Evolutionary conservation across 37 sponge, comb jelly and placozoan species (phyloP).

Genomic region (Cladorhizidae sp.): DNA sequence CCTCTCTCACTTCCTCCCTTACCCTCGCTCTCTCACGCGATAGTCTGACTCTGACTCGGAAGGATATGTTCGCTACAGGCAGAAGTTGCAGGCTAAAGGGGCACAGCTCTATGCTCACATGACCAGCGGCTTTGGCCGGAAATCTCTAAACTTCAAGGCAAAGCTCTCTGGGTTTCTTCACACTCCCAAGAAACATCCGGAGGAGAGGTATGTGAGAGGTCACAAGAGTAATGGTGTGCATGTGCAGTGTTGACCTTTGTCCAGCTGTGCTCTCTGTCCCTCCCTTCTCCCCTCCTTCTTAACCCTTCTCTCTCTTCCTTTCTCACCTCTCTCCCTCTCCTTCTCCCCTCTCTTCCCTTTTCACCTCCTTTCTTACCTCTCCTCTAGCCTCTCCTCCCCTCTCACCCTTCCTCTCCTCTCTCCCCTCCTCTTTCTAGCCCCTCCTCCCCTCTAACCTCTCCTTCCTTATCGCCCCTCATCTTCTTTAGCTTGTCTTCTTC

Average conservation of each 20-base stretch:
- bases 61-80: conserved; percentile 25
- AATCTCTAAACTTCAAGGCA: conserved; percentile 42
- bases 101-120: conserved; percentile 57
- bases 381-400: too few species aligned
- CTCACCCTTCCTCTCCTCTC: too few species aligned
- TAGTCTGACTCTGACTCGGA: conserved; percentile 74
- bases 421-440: too few species aligned
- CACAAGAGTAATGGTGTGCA: too few species aligned
- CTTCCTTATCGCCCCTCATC: too few species aligned
- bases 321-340: not conserved
- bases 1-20: not conserved
- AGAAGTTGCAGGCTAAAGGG: conserved; percentile 54
- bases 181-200: conserved; percentile 15
- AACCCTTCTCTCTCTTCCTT: too few species aligned
- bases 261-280: too few species aligned
- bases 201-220: conserved; percentile 44
- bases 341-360: not conserved
- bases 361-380: too few species aligned
- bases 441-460: too few species aligned
- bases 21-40: not conserved
- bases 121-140: conserved; percentile 48
- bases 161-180: conserved; percentile 27
- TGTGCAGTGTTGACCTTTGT: too few species aligned
- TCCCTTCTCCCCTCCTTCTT: too few species aligned
- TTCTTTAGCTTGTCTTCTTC: too few species aligned